Evolutionary conservation across 2,113 vertebrate genomes (phyloP), one percentile per base, ranked within the genome.

Genomic region (Stictonetta naevosa): DNA sequence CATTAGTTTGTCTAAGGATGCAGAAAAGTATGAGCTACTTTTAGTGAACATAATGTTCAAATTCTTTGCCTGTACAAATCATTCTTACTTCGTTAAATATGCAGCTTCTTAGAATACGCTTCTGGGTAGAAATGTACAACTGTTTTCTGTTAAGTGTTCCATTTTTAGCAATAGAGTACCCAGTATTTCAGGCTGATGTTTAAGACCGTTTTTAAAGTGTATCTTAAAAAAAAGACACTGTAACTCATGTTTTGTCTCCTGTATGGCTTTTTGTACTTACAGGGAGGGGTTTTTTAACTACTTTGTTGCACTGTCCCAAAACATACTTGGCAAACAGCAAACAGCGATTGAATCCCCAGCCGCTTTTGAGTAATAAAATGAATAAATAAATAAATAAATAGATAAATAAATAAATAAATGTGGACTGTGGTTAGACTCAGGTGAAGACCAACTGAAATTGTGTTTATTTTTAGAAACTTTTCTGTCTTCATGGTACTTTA

Each of bases 111-210:
- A 36, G 18, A 78, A 81, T 6, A 33, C 5, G 11, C 36, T 73
- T 66, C 5, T 52, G 42, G 44, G n/a, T 21, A 71, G 34, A 87
- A 87, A 71, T 18, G 2, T 8, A 40, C 5, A 4, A 4, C 53
- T 50, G 6, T 53, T 67, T 50, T 88, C 53, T 72, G 56, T 71
- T 14, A 87, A 50, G 59, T 18, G 6, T 46, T 67, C 11, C 4
- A 3, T 4, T 56, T 86, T 52, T 18, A 60, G 11, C 0, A 0
- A 20, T 73, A 12, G 13, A 36, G 4, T 20, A 42, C 18, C 28
- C 40, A 31, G 63, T 31, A 71, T 26, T 74, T 71, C 85, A 67
- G 17, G 8, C 44, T 53, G 13, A 40, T 55, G 7, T 34, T 77
- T 71, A 36, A 84, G 55, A 62, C 2, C 3, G 10, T 38, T 72